Percentiles rank a stretch among this genome's conserved stretches.
These are phyloP conservation scores for Arion vulgaris DNA, from an alignment of 1,140 invertebrate species.

Conservation along the genomic window DNA sequence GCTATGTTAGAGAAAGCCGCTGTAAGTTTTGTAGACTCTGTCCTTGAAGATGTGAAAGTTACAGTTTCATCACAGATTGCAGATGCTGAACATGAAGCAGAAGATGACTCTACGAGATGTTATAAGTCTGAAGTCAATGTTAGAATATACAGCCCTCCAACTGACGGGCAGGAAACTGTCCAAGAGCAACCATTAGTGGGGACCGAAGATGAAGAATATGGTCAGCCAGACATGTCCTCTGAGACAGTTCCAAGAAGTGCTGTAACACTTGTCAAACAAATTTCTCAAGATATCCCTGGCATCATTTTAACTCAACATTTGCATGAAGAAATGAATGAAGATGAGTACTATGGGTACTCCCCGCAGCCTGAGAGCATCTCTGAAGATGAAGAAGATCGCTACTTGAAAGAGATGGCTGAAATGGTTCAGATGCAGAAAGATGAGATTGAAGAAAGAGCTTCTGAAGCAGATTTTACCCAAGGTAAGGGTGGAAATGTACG, in stretches of 20 bases:
- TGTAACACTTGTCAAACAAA: constrained; percentile 59
- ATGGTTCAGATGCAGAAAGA: neutral
- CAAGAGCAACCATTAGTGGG: constrained; percentile 22
- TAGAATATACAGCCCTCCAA: neutral
- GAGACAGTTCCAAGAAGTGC: constrained; percentile 8
- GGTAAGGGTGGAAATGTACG: constrained; percentile 38
- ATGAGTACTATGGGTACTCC: constrained; percentile 59
- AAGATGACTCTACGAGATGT: constrained; percentile 34
- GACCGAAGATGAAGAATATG: constrained; percentile 39
- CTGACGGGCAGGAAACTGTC: neutral
- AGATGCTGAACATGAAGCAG: constrained; percentile 33
- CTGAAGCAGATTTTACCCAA: neutral
- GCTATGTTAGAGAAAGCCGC: constrained; percentile 56
- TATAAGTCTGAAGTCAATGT: neutral
- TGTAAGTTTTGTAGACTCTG: constrained; percentile 64
- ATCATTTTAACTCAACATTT: constrained; percentile 81
- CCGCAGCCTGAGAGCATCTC: constrained; percentile 25
- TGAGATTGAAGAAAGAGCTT: neutral
- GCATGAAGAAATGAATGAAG: constrained; percentile 75
- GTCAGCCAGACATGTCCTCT: constrained; percentile 10
- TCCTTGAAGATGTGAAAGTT: constrained; percentile 60
- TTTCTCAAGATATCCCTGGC: constrained; percentile 78
- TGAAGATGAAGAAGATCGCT: constrained; percentile 28
- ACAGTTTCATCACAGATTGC: constrained; percentile 44
- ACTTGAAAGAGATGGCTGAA: neutral